These are phyloP conservation scores for Apoda limacodes DNA, from an alignment of 2,888 invertebrate species.

Conservation along the genomic window DNA sequence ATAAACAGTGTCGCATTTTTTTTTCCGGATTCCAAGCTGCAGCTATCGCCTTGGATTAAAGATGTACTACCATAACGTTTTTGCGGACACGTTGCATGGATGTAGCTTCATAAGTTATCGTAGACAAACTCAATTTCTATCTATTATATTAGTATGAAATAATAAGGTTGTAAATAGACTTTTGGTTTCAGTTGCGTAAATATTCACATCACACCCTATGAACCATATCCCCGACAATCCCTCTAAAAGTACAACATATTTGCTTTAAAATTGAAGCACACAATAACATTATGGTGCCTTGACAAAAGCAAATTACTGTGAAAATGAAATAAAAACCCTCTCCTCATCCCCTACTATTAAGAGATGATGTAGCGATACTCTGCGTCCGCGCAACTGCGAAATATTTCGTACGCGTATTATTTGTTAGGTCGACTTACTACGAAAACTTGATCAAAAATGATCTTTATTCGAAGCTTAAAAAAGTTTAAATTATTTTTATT, in stretches of 20 bases:
- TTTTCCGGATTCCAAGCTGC: too few relatives aligned
- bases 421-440: constrained; percentile 23
- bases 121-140: too few relatives aligned
- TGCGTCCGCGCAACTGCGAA: constrained; percentile 52
- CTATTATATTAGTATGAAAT: too few relatives aligned
- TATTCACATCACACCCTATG: too few relatives aligned
- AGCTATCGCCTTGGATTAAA: too few relatives aligned
- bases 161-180: too few relatives aligned
- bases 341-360: constrained; percentile 65
- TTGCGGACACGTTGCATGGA: too few relatives aligned
- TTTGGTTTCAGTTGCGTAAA: too few relatives aligned
- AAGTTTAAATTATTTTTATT: constrained; percentile 15
- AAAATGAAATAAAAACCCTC: constrained; percentile 63
- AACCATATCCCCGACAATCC: constrained; percentile 48
- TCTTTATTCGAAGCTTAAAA: constrained; percentile 20
- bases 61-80: too few relatives aligned
- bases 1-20: too few relatives aligned
- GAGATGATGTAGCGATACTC: constrained; percentile 65
- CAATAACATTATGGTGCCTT: constrained; percentile 52
- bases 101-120: too few relatives aligned
- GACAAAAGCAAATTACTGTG: constrained; percentile 66
- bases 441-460: constrained; percentile 19
- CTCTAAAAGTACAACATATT: constrained; percentile 49
- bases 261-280: constrained; percentile 59
- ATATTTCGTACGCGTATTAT: constrained; percentile 33